A percentile compares a stretch with the other conserved stretches of the same genome.
phyloP scores from a whole-genome alignment of 2,888 invertebrate species.

The Eilema caniola region DNA sequence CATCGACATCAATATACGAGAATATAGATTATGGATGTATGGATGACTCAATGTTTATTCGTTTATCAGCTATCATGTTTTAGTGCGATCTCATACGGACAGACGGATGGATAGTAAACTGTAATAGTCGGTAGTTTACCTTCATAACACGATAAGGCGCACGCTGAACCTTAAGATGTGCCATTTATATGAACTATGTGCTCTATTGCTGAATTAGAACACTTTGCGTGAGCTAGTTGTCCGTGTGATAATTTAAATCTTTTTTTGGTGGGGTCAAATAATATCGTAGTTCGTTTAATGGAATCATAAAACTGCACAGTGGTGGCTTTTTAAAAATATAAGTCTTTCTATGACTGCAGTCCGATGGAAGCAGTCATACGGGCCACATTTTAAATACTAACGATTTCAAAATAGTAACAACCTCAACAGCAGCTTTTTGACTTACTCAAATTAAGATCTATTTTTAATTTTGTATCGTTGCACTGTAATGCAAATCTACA shows the following conservation, averaged over 20 bases:
- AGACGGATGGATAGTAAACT: slow-evolving; percentile 65
- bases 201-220: neutral
- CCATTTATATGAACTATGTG: neutral
- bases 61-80: slow-evolving; percentile 68
- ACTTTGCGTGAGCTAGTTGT: neutral
- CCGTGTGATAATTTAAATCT: neutral
- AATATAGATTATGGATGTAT: slow-evolving; percentile 54
- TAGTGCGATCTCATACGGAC: slow-evolving; percentile 59
- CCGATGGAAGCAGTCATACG: too few relatives aligned
- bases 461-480: neutral
- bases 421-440: too few relatives aligned
- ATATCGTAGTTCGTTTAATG: too few relatives aligned
- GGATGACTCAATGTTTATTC: slow-evolving; percentile 79
- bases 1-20: slow-evolving; percentile 48
- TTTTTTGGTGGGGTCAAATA: neutral
- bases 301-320: neutral
- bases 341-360: neutral
- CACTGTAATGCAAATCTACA: neutral
- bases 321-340: neutral
- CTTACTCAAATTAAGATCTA: too few relatives aligned
- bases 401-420: too few relatives aligned
- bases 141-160: slow-evolving; percentile 6
- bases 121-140: slow-evolving; percentile 28
- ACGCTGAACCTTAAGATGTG: neutral
- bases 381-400: too few relatives aligned